Evolutionary conservation across 2,113 vertebrate genomes (phyloP).

Genomic region (Gymnarchus niloticus): DNA sequence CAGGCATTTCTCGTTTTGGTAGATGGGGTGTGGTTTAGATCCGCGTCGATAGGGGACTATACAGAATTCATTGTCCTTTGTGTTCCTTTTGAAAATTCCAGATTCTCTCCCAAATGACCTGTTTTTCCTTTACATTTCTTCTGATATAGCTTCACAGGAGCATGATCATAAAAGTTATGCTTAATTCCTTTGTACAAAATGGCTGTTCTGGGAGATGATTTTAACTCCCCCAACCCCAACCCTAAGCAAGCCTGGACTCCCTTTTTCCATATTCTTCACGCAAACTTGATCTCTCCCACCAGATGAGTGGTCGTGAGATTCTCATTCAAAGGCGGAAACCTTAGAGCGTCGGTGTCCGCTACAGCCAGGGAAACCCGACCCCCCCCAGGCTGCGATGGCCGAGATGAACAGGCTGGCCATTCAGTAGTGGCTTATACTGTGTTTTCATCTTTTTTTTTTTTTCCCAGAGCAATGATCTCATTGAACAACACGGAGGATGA

Average conservation of each 20-base stretch:
- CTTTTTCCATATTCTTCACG: not conserved
- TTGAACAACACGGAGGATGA: not conserved
- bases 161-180: not conserved
- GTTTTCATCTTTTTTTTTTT: conserved; percentile 1
- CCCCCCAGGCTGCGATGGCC: conserved; percentile 36
- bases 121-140: not conserved
- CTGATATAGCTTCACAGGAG: not conserved
- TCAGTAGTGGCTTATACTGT: conserved; percentile 22
- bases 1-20: not conserved
- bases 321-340: conserved; percentile 15
- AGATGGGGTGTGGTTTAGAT: not conserved
- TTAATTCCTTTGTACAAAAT: not conserved
- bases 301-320: not conserved
- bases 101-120: not conserved
- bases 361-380: conserved; percentile 42
- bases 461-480: not conserved
- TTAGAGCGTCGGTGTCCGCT: conserved; percentile 39
- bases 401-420: conserved; percentile 39
- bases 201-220: conserved; percentile 4
- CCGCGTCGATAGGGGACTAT: not conserved
- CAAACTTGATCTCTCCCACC: conserved; percentile 3
- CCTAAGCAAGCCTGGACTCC: too few species aligned
- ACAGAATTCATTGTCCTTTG: not conserved
- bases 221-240: not conserved
- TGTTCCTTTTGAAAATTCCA: not conserved